These are phyloP conservation scores for Lepidurus apus DNA, from an alignment of 1,140 invertebrate species.

Conservation along the genomic window DNA sequence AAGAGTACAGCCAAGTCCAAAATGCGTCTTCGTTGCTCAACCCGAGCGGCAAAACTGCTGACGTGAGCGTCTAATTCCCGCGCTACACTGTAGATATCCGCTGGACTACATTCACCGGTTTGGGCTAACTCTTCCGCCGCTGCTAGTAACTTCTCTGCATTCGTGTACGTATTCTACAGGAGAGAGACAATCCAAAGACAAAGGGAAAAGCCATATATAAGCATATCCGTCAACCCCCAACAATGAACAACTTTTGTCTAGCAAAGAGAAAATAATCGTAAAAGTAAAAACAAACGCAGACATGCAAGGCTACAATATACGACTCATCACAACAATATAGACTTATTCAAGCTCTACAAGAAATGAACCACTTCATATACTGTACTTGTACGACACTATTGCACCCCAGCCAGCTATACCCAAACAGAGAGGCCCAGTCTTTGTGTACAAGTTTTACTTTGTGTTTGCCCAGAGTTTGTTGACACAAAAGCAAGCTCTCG, in stretches of 20 bases:
- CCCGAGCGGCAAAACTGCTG: slow-evolving; percentile 82
- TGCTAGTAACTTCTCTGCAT: slow-evolving; percentile 91
- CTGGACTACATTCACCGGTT: slow-evolving; percentile 91
- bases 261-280: not conserved
- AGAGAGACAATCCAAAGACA: slow-evolving; percentile 35
- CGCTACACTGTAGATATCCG: slow-evolving; percentile 90
- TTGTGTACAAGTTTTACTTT: not conserved
- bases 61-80: slow-evolving; percentile 86
- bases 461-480: not conserved
- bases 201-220: slow-evolving; percentile 24
- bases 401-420: not conserved
- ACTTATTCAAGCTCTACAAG: not conserved
- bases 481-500: not conserved
- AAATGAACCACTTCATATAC: not conserved
- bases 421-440: not conserved
- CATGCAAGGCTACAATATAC: not conserved
- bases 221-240: slow-evolving; percentile 7
- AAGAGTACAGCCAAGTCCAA: slow-evolving; percentile 90
- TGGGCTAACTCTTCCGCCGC: slow-evolving; percentile 93
- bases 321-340: not conserved
- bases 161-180: slow-evolving; percentile 93
- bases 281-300: not conserved
- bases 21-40: slow-evolving; percentile 83
- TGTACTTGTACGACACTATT: not conserved
- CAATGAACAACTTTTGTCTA: slow-evolving; percentile 3